These are phyloP conservation scores for Aphelenchoides besseyi DNA, from an alignment of 1,140 invertebrate species.

Conservation along the genomic window DNA sequence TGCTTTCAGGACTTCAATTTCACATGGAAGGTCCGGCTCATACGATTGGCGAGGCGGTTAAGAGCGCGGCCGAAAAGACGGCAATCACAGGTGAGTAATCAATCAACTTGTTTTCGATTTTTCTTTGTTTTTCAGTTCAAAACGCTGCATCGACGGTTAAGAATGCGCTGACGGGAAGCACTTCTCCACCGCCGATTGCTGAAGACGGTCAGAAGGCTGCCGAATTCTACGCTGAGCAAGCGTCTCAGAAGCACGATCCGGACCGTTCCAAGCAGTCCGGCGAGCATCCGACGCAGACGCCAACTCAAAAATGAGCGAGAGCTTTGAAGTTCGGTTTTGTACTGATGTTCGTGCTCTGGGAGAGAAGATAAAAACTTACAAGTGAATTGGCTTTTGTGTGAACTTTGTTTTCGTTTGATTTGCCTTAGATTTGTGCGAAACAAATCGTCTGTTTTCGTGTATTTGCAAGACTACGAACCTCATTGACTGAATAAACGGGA, in stretches of 20 bases:
- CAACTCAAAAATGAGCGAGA: background rate
- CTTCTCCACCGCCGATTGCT: background rate
- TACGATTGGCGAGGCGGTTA: background rate
- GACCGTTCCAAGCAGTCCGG: background rate
- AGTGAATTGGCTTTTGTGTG: background rate
- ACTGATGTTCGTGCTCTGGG: no score
- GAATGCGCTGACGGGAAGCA: background rate
- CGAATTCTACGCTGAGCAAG: slow-evolving; percentile 9
- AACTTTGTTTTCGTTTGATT: background rate
- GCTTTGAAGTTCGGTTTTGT: no score
- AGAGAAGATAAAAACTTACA: no score
- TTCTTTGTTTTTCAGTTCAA: background rate
- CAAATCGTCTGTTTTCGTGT: background rate
- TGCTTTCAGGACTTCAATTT: no score
- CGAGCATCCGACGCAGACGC: background rate
- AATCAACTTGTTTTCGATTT: background rate
- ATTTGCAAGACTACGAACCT: background rate
- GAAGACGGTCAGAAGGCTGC: background rate
- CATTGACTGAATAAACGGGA: background rate
- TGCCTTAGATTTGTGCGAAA: background rate
- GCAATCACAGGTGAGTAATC: background rate
- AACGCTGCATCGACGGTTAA: background rate
- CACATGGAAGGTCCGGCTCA: background rate
- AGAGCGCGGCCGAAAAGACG: background rate
- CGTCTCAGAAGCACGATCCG: background rate